Evolutionary conservation across 2,888 invertebrate genomes (phyloP), one percentile per base, ranked within the genome.

Genomic region (Ectemnius cavifrons): DNA sequence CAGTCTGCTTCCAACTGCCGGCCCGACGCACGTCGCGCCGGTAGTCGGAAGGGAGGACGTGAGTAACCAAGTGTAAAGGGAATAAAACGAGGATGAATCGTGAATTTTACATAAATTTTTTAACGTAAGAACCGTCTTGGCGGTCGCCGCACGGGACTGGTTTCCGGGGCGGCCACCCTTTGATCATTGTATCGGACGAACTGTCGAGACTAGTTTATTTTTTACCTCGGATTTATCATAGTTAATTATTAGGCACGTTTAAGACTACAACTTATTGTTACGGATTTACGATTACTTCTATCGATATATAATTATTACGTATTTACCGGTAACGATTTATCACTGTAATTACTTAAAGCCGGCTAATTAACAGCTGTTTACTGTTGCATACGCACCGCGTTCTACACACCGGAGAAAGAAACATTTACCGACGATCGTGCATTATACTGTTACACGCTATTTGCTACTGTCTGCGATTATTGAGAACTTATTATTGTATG

Each of bases 161-260:
- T 59, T 81, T 84, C 83, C 69, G 84, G 61, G 80, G 68, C 66
- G 73, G 58, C 57, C 71, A 11, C 37, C 37, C 37, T 37, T 23
- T 37, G 37, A 37, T 37, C 37, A 37, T 37, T 37, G 37, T 37
- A 37, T 68, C 76, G 69, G 61, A 78, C 73, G 71, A 77, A 75
- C 75, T 70, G 59, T 77, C 73, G 45, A 75, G 79, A 74, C 78
- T 82, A 77, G 71, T 77, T 83, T 81, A 84, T 82, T 84, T 84
- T 84, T 84, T 84, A 84, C 74, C 72, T 84, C 78, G 83, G 66
- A 84, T 84, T 84, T 83, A 84, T 81, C 73, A 83, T 83, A 83
- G 81, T 79, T 83, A 80, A 77, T 82, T 81, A 82, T 83, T 83
- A 83, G 83, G 78, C 83, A 79, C 71, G 64, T 80, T 74, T 83